phyloP scores from a whole-genome alignment of 92 coral and sea anemone genomes.

The Zoanthus solanderi region DNA sequence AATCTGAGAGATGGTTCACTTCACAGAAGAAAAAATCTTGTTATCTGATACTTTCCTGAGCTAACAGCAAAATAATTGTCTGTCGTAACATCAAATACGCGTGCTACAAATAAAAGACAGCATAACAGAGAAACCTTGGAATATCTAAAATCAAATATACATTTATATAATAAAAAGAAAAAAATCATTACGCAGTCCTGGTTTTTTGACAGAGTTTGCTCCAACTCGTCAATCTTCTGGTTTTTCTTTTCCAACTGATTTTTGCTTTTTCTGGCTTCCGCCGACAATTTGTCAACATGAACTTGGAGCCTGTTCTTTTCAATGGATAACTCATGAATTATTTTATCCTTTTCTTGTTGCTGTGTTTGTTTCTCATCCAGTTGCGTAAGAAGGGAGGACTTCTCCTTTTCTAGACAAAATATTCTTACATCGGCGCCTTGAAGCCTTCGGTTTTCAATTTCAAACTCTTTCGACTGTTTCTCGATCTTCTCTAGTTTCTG shows the following conservation, averaged over 20 bases:
- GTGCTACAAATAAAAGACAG: no score
- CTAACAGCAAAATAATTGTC: no score
- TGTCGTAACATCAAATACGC: no score
- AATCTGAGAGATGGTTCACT: no score
- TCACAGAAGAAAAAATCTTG: no score
- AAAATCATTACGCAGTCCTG: not conserved
- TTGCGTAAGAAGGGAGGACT: constrained; percentile 57
- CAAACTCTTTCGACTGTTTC: constrained; percentile 64
- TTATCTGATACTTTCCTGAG: no score
- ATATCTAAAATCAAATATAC: not conserved
- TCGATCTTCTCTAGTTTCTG: constrained; percentile 77
- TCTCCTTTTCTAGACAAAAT: constrained; percentile 56
- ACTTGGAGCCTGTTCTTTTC: constrained; percentile 67
- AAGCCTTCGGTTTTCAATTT: constrained; percentile 66
- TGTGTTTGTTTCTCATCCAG: constrained; percentile 51
- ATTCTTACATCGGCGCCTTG: constrained; percentile 67
- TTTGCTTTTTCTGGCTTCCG: constrained; percentile 64
- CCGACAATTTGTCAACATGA: constrained; percentile 68
- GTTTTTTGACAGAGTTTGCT: constrained; percentile 50
- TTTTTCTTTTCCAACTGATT: constrained; percentile 65
- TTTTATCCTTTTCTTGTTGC: constrained; percentile 57
- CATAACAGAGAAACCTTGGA: not conserved
- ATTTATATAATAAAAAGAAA: not conserved
- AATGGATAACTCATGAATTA: constrained; percentile 60
- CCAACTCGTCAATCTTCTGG: constrained; percentile 64